Base-by-base conservation (phyloP, 2,113 vertebrate species). In the Cynopterus brachyotis region DNA sequence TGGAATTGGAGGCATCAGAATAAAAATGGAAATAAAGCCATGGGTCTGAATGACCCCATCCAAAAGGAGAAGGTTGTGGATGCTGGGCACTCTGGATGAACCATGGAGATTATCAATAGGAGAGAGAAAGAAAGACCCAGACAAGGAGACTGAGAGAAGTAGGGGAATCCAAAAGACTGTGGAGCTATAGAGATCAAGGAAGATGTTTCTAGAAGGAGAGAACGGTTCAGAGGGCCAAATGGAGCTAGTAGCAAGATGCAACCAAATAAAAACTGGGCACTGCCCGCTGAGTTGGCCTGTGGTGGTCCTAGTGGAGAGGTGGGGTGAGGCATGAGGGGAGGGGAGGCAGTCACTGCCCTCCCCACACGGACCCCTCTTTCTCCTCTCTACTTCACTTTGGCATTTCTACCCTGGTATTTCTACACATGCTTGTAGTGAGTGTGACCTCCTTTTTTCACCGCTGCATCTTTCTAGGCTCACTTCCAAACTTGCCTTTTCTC, bases 401-500 rank as follows among this genome's bases (percentile, higher is more conserved):
- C 5, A 28, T 35, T 30, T 47, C 47, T 42, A n/a, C 10, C 24
- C 11, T 24, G 37, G 78, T 16, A n/a, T n/a, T n/a, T n/a, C n/a
- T n/a, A 6, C 10, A 0, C 0, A 3, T 32, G 37, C 47, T 53
- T 26, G 4, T 55, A 37, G 2, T 9, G 47, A 42, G 15, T 7
- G 19, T 19, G 26, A 16, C 30, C 32, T 66, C 76, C 6, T 0
- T n/a, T 22, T 69, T 28, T 22, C 6, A 2, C 67, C 22, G 22
- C 30, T 24, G n/a, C 5, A 5, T 40, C 19, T 53, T 76, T 50
- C 50, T 3, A 28, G 53, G 26, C 3, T 47, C 45, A 50, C 35
- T 28, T 91, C 47, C 15, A 32, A 53, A 16, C 26, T 53, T 6
- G 9, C 28, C 40, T 70, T 28, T 55, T 50, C 19, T 24, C 50